These are phyloP conservation scores for Atta cephalotes DNA, from an alignment of 1,140 invertebrate genomes.

Conservation along the genomic window DNA sequence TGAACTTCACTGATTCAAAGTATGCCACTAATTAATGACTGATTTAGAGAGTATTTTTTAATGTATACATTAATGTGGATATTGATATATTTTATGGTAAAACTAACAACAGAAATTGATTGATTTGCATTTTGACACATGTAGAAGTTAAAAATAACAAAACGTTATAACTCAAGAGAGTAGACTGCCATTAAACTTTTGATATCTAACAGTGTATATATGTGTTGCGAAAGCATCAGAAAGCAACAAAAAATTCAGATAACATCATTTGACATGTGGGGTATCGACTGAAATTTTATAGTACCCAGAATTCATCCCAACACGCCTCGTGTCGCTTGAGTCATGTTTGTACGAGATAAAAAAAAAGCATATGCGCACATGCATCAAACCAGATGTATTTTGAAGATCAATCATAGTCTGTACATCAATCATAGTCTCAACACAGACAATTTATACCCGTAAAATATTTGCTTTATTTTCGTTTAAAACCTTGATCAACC, in stretches of 20 bases:
- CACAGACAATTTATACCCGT: constrained; percentile 32
- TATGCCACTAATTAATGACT: no score
- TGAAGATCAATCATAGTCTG: constrained; percentile 71
- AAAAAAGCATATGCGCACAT: background rate
- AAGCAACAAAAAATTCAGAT: background rate
- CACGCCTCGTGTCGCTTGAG: background rate
- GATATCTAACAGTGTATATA: no score
- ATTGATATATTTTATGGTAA: no score
- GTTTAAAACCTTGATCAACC: no score
- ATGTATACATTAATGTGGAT: no score
- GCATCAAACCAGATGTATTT: background rate
- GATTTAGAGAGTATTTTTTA: no score
- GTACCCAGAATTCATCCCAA: background rate
- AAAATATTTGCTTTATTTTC: constrained; percentile 14
- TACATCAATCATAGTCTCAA: constrained; percentile 11
- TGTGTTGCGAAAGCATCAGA: background rate
- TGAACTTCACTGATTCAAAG: no score
- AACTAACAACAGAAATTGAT: no score
- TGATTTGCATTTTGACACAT: no score
- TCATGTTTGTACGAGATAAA: background rate
- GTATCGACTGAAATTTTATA: background rate
- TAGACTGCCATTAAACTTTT: no score
- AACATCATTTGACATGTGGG: background rate
- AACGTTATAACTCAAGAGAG: no score
- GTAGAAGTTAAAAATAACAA: no score